These are phyloP conservation scores for Episyrphus balteatus DNA, from an alignment of 1,140 invertebrate genomes.

Conservation along the genomic window DNA sequence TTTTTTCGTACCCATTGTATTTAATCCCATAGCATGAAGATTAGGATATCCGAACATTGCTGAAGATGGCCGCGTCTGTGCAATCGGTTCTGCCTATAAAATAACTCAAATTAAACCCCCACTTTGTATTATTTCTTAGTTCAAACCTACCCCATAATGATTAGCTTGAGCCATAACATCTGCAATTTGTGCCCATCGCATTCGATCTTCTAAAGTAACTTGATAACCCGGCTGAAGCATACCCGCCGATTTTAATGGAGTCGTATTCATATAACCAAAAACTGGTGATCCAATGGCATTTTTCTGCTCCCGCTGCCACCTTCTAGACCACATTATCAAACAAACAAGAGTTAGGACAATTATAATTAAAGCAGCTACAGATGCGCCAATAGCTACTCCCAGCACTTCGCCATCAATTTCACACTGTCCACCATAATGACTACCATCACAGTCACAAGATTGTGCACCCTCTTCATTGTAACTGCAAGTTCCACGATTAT, in stretches of 20 bases:
- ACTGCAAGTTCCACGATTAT: conserved; percentile 68
- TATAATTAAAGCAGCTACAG: conserved; percentile 74
- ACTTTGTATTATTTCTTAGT: not conserved
- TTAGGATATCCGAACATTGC: conserved; percentile 70
- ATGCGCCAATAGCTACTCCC: conserved; percentile 79
- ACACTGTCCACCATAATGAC: conserved; percentile 77
- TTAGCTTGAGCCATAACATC: conserved; percentile 73
- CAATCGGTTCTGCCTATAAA: conserved; percentile 50
- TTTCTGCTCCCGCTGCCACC: conserved; percentile 80
- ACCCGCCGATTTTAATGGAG: conserved; percentile 54
- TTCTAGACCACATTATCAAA: conserved; percentile 83
- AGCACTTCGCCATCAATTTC: conserved; percentile 86
- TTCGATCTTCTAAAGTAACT: conserved; percentile 59
- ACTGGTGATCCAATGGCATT: conserved; percentile 62
- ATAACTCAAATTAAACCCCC: not conserved
- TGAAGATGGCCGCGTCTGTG: conserved; percentile 64
- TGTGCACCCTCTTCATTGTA: conserved; percentile 62
- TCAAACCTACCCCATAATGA: conserved; percentile 59
- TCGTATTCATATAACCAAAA: conserved; percentile 70
- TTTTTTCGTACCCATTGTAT: conserved; percentile 11
- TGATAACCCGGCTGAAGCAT: conserved; percentile 52
- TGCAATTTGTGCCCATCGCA: conserved; percentile 74
- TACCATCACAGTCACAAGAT: conserved; percentile 68
- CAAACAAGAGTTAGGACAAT: conserved; percentile 77
- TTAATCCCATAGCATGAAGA: conserved; percentile 29